phyloP scores from a whole-genome alignment of 2,797 vertebrate species.

The Chaetophractus vellerosus region DNA sequence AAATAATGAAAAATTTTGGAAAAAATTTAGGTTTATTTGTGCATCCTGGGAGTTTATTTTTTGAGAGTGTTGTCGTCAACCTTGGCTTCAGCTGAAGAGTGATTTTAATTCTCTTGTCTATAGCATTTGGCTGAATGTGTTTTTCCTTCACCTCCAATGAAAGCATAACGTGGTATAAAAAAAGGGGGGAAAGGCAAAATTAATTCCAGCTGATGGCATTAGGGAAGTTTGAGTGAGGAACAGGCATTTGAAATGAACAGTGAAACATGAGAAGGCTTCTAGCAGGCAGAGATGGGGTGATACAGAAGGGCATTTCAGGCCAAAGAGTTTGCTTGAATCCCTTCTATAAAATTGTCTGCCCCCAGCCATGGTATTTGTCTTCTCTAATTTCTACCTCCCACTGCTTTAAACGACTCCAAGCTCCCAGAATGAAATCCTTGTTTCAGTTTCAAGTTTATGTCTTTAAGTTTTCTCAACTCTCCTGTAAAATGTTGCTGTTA shows the following conservation, averaged over 20 bases:
- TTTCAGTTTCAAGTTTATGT: constrained; percentile 30
- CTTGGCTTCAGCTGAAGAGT: constrained; percentile 29
- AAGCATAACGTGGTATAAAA: neutral
- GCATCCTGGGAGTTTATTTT: constrained; percentile 30
- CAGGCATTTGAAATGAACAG: neutral
- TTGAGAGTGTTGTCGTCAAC: constrained; percentile 34
- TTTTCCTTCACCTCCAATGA: neutral
- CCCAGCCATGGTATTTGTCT: neutral
- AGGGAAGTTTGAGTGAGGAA: neutral
- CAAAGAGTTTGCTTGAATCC: constrained; percentile 1
- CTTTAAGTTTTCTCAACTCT: constrained; percentile 46
- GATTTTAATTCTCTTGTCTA: constrained; percentile 25
- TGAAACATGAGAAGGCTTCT: constrained; percentile 31
- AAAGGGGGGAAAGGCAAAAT: neutral
- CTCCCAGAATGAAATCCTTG: constrained; percentile 46
- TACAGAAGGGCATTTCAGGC: neutral
- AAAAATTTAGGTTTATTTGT: constrained; percentile 37
- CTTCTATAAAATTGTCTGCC: neutral
- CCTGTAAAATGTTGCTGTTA: constrained; percentile 16
- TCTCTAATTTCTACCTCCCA: neutral
- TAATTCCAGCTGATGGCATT: constrained; percentile 20
- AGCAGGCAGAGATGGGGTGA: neutral
- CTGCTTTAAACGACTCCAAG: constrained; percentile 5
- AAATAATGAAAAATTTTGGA: constrained; percentile 14
- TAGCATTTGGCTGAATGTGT: constrained; percentile 32